phyloP scores from a whole-genome alignment of 2,797 vertebrate species.

The Coregonus suidteri region DNA sequence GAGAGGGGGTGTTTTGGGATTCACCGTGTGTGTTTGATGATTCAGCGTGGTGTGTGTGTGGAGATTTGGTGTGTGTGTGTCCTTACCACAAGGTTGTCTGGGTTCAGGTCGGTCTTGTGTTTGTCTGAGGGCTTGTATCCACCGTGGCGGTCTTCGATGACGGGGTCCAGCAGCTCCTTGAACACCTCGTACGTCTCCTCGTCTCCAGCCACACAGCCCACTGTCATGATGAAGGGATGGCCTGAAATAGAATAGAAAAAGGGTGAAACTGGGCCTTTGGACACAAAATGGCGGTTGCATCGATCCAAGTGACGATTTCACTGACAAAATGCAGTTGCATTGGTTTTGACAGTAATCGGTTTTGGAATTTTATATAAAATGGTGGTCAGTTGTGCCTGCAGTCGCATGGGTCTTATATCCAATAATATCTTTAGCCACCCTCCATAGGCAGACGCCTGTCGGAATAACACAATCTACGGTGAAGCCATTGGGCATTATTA shows the following conservation, averaged over 20 bases:
- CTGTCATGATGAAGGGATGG: conserved; percentile 95
- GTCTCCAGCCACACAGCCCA: conserved; percentile 92
- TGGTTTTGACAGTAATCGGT: neutral
- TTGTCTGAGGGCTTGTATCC: conserved; percentile 91
- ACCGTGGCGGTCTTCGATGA: conserved; percentile 92
- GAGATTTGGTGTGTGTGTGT: too few species aligned
- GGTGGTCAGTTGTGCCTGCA: neutral
- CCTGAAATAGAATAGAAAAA: conserved; percentile 67
- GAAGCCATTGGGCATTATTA: neutral
- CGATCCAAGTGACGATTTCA: too few species aligned
- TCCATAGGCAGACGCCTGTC: neutral
- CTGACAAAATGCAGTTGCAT: neutral
- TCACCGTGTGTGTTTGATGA: too few species aligned
- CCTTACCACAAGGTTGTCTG: conserved; percentile 84
- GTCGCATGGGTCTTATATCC: neutral
- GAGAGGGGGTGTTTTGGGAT: too few species aligned
- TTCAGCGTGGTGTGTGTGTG: too few species aligned
- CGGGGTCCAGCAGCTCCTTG: conserved; percentile 85
- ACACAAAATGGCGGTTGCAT: neutral
- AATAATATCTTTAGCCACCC: neutral
- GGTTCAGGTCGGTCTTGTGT: conserved; percentile 92
- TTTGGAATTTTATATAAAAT: neutral
- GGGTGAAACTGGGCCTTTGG: neutral
- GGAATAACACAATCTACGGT: neutral
- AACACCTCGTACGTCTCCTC: conserved; percentile 91